Evolutionary conservation across 1,140 invertebrate genomes (phyloP), one percentile per base, ranked within the genome.

Genomic region (Tribolium madens): DNA sequence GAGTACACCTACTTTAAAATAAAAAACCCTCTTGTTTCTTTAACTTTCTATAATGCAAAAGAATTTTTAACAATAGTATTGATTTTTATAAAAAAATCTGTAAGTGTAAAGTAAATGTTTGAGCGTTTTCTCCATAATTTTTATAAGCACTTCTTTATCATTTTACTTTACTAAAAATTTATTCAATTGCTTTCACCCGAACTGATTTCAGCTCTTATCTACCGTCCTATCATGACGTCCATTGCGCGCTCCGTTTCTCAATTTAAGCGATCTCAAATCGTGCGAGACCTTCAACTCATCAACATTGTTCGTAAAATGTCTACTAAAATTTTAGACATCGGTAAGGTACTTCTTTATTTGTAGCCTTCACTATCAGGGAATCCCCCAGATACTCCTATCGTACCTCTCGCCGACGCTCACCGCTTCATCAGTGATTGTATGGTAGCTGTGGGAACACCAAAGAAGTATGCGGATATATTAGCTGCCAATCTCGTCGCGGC

Each of bases 401-500:
- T 57, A 7, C 5, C 71, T 3, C 48, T 73, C 2, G 1, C 47
- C 13, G 71, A 73, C 12, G 71, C 50, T 6, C 46, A 36, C n/a
- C 86, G 93, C 33, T 97, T 95, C 83, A 92, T 96, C 85, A 84
- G 86, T 1, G 91, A 95, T 7, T 95, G 93, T 78, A 89, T 97
- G 86, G 85, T 85, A 72, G 90, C 90, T 3, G 92, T 90, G 0
- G 95, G 94, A 0, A 89, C 92, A 0, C 89, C 89, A 2, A 70
- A 83, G 31, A 87, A 87, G 6, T 91, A 96, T 83, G 94, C 95
- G 0, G 82, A 86, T 9, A 87, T 89, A 14, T 89, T 97, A 73
- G 94, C 93, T 0, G 91, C 95, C 78, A 89, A 96, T 69, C 87
- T 98, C 10, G 88, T 95, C 68, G 92, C 91, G 48, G 96, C 96